A percentile compares a stretch with the other conserved stretches of the same genome.
Conservation (phyloP, 2,113 vertebrate species). For the Catharus fuscescens region DNA sequence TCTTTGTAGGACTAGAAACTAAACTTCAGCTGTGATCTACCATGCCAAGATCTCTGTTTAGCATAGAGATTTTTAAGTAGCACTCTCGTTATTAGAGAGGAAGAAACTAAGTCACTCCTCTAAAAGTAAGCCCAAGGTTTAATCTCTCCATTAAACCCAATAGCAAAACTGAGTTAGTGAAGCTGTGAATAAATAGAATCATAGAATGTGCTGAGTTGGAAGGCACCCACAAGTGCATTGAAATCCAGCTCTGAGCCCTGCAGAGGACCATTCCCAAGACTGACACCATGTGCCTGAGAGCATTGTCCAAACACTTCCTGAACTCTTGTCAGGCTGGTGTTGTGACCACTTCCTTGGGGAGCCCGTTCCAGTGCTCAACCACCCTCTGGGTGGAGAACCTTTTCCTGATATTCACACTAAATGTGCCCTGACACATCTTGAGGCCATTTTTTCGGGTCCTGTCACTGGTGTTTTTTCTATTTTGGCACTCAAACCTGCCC, state of each 20-base stretch:
- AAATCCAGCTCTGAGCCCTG: background rate
- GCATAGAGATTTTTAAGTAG: background rate
- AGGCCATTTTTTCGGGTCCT: fast-evolving
- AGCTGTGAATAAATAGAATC: background rate
- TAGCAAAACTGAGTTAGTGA: background rate
- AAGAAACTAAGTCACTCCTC: background rate
- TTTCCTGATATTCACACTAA: background rate
- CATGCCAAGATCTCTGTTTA: background rate
- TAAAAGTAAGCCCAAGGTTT: background rate
- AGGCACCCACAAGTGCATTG: fast-evolving
- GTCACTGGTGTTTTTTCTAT: background rate
- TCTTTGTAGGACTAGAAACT: background rate
- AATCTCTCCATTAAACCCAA: background rate
- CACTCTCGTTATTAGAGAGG: background rate
- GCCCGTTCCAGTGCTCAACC: fast-evolving
- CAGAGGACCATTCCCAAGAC: background rate
- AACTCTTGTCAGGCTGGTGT: background rate
- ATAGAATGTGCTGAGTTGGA: background rate
- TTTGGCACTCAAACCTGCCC: too few relatives aligned
- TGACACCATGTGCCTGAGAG: background rate
- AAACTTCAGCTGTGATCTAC: background rate
- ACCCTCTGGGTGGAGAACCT: background rate
- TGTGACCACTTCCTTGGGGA: background rate
- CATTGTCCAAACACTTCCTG: background rate
- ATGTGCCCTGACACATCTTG: fast-evolving